Conservation (phyloP, 2,797 vertebrate species). For the Leptatherina wallacei region DNA sequence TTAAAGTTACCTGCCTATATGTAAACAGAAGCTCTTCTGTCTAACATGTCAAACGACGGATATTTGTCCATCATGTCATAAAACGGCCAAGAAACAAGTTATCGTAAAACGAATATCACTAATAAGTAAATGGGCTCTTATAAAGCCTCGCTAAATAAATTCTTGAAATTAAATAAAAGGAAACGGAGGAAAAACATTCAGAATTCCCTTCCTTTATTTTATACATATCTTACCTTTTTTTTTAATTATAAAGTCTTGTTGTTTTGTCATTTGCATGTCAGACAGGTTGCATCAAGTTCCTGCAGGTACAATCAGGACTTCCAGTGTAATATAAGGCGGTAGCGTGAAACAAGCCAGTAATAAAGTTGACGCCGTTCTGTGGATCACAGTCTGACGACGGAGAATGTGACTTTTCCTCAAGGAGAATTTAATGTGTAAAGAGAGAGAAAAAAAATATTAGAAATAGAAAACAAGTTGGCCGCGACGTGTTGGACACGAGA, state of each 20-base stretch:
- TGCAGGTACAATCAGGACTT: slow-evolving; percentile 45
- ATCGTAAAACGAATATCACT: not conserved
- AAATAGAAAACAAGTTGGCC: slow-evolving; percentile 12
- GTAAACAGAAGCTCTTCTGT: slow-evolving; percentile 16
- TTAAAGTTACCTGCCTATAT: slow-evolving; percentile 10
- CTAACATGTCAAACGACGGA: slow-evolving; percentile 8
- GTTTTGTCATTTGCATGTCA: not conserved
- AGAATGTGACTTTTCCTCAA: slow-evolving; percentile 35
- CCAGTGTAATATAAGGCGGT: slow-evolving; percentile 64
- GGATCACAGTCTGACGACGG: slow-evolving; percentile 46
- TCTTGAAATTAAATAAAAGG: not conserved
- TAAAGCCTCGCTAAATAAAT: not conserved
- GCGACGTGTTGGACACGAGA: slow-evolving; percentile 35
- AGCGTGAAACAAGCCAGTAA: slow-evolving; percentile 75
- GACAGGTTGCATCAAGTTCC: slow-evolving; percentile 20
- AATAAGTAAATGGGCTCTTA: not conserved
- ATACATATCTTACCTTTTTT: not conserved
- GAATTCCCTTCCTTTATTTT: not conserved
- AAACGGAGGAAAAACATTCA: too few relatives aligned
- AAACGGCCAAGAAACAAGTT: not conserved
- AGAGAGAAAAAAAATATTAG: slow-evolving; percentile 22
- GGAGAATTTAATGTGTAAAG: slow-evolving; percentile 38
- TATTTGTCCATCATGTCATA: not conserved
- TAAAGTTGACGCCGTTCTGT: slow-evolving; percentile 68
- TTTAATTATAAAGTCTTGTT: too few relatives aligned